phyloP scores from a whole-genome alignment of 2,113 vertebrate species.

The Scomber colias region DNA sequence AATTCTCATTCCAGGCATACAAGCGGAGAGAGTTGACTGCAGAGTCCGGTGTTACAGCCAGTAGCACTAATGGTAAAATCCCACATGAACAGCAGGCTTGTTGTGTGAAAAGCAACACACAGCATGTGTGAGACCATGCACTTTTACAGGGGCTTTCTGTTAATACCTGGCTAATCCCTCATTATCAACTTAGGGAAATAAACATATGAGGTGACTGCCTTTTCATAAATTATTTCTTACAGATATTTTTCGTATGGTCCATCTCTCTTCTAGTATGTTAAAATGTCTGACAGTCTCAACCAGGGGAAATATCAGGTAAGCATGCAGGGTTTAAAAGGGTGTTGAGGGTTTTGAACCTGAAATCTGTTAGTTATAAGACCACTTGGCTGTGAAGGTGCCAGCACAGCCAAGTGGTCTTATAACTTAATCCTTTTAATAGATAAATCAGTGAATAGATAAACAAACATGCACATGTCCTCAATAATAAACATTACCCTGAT shows the following conservation, averaged over 20 bases:
- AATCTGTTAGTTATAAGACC: neutral
- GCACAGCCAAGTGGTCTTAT: too few relatives aligned
- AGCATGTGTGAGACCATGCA: slow-evolving; percentile 7
- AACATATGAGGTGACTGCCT: slow-evolving; percentile 81
- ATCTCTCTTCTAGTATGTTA: neutral
- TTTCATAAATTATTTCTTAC: slow-evolving; percentile 81
- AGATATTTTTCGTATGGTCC: slow-evolving; percentile 47
- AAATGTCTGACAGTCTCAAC: neutral
- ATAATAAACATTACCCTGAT: neutral
- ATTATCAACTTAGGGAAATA: slow-evolving; percentile 85
- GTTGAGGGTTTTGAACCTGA: neutral
- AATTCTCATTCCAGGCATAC: slow-evolving; percentile 63
- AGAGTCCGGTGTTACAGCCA: slow-evolving; percentile 36
- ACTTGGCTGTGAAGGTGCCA: too few relatives aligned
- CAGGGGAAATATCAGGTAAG: neutral
- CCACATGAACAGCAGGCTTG: slow-evolving; percentile 20
- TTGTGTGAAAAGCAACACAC: slow-evolving; percentile 37
- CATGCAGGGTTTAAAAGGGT: neutral
- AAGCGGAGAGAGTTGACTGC: slow-evolving; percentile 38
- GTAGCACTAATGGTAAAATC: slow-evolving; percentile 42
- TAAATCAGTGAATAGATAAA: neutral
- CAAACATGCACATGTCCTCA: neutral
- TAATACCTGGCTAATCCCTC: slow-evolving; percentile 86
- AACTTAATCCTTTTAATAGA: neutral
- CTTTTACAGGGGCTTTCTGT: slow-evolving; percentile 67